Base-by-base conservation (phyloP, 2,797 vertebrate species). In the Knipowitschia caucasica region DNA sequence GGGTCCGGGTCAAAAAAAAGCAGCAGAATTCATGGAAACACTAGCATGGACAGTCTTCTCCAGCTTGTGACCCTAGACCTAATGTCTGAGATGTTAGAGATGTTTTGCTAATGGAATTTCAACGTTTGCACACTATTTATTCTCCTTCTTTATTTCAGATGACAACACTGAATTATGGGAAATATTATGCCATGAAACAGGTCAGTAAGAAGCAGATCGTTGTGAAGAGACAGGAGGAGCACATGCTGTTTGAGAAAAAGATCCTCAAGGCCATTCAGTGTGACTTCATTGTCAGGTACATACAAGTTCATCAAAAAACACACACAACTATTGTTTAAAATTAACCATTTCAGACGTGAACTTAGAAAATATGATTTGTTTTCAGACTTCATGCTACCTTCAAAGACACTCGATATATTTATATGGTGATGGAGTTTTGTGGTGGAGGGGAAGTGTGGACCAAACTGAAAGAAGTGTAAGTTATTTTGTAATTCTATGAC, bases 391-490 rank as follows among this genome's bases (percentile, higher is more conserved):
- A 91, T 3, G 80, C 71, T n/a, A 85, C 88, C 2, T 93, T 91
- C 59, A 89, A 86, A 73, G 90, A 93, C 67, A 53, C 82, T 0
- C 83, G 84, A 4, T 89, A 91, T 55, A 82, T 94, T 69, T 93
- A 92, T 75, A 91, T 91, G 90, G 58, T 92, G 25, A 92, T 93
- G 91, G 92, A 93, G 57, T 92, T 93, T 75, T 93, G 93, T 39
- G 67, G 59, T 1, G 93, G 92, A 1, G 91, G 92, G 1, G 92
- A 94, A 69, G 82, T 93, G 60, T 93, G 92, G 92, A 92, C 90
- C 67, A 92, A 93, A 59, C 90, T 94, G 54, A 91, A 92, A 20
- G 89, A 93, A 89, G 77, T 64, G 92, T 93, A 74, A 75, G 88
- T 31, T 33, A 10, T 39, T 39, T 39, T 12, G 18, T 17, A 33